Evolutionary conservation across 2,113 vertebrate species (phyloP), one percentile per base, ranked within the genome.

Genomic region (Cnemophilus loriae): DNA sequence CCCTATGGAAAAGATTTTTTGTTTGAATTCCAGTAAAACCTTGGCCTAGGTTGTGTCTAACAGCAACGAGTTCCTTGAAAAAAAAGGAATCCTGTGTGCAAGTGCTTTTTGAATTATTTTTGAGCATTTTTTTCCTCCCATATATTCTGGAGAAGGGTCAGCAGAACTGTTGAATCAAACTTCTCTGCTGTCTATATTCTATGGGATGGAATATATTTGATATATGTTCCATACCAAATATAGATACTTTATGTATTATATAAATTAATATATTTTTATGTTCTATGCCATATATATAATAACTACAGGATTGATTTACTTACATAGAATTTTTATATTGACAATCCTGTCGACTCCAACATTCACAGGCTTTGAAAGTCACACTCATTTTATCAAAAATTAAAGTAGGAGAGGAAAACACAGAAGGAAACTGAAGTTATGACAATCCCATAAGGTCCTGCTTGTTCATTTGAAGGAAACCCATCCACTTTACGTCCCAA

Each of bases 81-180:
- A 47, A 23, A 47, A 28, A 35, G 9, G 13, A 10, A 73, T 24
- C 14, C 21, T 41, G 4, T 1, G 1, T 39, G 13, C 18, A 59
- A 69, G 21, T 55, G 13, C 1, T 4, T 80, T 87, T 56, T 49
- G 6, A 42, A 32, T 56, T 26, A 23, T 39, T 73, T 81, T 63
- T 41, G 3, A n/a, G 12, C 1, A 16, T 20, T 71, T 57, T 52
- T 56, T n/a, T 2, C 3, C 33, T 42, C 35, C 26, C 23, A 30
- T 70, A 2, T 35, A 8, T 32, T 44, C 11, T 10, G 12, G 9
- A 27, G 46, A 79, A 82, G 14, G 26, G 28, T 39, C 30, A 87
- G 39, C 23, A 41, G 35, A 85, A 42, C 24, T 61, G 35, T n/a
- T 0, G 0, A n/a, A 11, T 52, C 35, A 39, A 69, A 44, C 13